Base-by-base conservation (phyloP, 1,140 invertebrate genomes). In the Leptopilina boulardi region DNA sequence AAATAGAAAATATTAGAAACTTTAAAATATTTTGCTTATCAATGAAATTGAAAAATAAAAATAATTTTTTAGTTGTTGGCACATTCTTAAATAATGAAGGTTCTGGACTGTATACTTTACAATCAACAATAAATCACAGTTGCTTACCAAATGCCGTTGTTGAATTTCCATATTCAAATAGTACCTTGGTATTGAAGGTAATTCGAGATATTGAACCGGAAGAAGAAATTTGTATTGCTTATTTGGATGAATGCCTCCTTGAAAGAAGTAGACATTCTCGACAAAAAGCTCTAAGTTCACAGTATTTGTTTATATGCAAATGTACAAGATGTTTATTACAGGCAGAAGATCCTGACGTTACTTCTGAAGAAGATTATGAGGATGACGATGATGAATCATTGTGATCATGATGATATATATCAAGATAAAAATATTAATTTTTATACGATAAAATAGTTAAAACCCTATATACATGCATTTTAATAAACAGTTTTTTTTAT, bases 31-130 rank as follows among this genome's bases (percentile, higher is more conserved):
- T n/a, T n/a, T n/a, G n/a, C n/a, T n/a, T n/a, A n/a, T n/a, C n/a
- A 30, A 44, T 13, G 9, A 18, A 38, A 21, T n/a, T n/a, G 11
- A 71, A 38, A n/a, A 70, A 13, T 80, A 26, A 76, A 59, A 51
- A 38, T 70, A 70, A 83, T 81, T 85, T 84, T 89, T 34, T 87
- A 97, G 96, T 95, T 87, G 95, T 96, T 59, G 98, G 97, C 19
- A 92, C 94, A 76, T 99, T 99, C 89, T 88, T 99, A 15, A 97
- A 99, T 88, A 97, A 95, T 89, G 98, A 99, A 93, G 98, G 98
- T 1, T 97, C 97, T 18, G 98, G 96, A 1, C 90, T 99, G 0
- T 99, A 97, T 90, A 85, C 92, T 18, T 82, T 96, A 0, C 97
- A 99, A 88, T 98, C 97, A 87, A 92, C 94, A 42, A 94, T 96